These are phyloP conservation scores for Drosophila tristis DNA, from an alignment of 1,140 invertebrate species.

Conservation along the genomic window DNA sequence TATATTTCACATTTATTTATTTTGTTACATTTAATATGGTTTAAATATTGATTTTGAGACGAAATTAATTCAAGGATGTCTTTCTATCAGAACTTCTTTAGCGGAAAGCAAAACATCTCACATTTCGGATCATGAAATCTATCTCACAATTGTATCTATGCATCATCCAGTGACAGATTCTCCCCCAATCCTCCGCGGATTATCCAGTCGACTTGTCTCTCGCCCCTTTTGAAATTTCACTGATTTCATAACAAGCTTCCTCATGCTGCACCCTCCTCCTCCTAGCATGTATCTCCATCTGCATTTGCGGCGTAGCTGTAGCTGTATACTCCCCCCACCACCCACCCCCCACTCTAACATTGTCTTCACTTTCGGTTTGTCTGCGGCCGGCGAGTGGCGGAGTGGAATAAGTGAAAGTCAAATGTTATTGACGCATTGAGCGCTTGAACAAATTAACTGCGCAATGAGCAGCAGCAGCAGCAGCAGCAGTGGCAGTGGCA, in stretches of 20 bases:
- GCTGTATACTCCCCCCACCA: slow-evolving; percentile 7
- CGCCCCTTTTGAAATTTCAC: background rate
- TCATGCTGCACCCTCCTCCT: background rate
- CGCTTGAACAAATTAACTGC: slow-evolving; percentile 80
- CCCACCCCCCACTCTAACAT: background rate
- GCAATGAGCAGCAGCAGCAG: slow-evolving; percentile 59
- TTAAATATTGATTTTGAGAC: too few relatives aligned
- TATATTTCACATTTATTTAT: too few relatives aligned
- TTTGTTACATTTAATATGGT: too few relatives aligned
- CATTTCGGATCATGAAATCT: too few relatives aligned
- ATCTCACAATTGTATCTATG: too few relatives aligned
- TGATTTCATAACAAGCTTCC: slow-evolving; percentile 34
- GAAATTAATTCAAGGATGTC: too few relatives aligned
- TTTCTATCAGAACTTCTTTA: too few relatives aligned
- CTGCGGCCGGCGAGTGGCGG: slow-evolving; percentile 47
- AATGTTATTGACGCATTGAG: slow-evolving; percentile 80
- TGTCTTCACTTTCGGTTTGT: slow-evolving; percentile 48
- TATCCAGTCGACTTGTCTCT: background rate
- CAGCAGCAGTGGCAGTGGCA: slow-evolving; percentile 6
- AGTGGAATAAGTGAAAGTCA: slow-evolving; percentile 75
- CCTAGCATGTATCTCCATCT: too few relatives aligned
- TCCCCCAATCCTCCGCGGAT: background rate
- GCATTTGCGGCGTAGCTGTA: slow-evolving; percentile 9
- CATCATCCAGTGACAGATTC: background rate
- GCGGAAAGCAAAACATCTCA: too few relatives aligned